Conservation (phyloP, 1,140 invertebrate genomes). For the Cecropterus lyciades region DNA sequence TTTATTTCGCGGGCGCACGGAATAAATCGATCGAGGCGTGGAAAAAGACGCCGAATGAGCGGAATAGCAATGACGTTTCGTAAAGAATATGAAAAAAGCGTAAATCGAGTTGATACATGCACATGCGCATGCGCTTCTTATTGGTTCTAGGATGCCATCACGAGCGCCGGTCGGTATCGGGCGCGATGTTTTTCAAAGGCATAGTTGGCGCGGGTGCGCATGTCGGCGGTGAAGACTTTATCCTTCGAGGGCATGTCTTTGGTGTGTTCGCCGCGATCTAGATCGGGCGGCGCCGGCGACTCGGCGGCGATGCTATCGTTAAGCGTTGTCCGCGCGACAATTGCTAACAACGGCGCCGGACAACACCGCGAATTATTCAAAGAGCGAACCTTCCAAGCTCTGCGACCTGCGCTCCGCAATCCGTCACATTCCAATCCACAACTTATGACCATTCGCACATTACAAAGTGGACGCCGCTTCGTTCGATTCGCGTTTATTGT, state of each 20-base stretch:
- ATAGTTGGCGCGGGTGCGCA: constrained; percentile 62
- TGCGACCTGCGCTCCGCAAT: constrained; percentile 46
- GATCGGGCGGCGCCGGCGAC: constrained; percentile 65
- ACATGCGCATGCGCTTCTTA: constrained; percentile 21
- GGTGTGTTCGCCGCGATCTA: constrained; percentile 73
- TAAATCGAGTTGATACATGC: constrained; percentile 37
- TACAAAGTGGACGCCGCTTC: constrained; percentile 17
- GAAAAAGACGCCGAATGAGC: constrained; percentile 45
- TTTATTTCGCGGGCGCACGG: constrained; percentile 35
- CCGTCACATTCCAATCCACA: constrained; percentile 60
- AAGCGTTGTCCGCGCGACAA: constrained; percentile 69
- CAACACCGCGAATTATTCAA: constrained; percentile 74
- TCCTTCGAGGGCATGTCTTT: constrained; percentile 69
- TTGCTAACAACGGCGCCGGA: constrained; percentile 70
- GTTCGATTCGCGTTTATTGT: constrained; percentile 17
- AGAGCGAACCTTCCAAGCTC: constrained; percentile 33
- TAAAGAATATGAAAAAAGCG: constrained; percentile 39
- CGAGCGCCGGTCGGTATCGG: constrained; percentile 44
- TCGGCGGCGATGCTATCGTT: constrained; percentile 71
- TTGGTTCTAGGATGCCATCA: constrained; percentile 68
- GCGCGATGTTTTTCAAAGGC: constrained; percentile 64
- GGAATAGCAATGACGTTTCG: constrained; percentile 46
- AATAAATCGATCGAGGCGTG: constrained; percentile 47
- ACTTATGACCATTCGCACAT: constrained; percentile 40
- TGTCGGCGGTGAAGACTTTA: constrained; percentile 73